Evolutionary conservation across 2,797 vertebrate species (phyloP).

Genomic region (Manis pentadactyla): DNA sequence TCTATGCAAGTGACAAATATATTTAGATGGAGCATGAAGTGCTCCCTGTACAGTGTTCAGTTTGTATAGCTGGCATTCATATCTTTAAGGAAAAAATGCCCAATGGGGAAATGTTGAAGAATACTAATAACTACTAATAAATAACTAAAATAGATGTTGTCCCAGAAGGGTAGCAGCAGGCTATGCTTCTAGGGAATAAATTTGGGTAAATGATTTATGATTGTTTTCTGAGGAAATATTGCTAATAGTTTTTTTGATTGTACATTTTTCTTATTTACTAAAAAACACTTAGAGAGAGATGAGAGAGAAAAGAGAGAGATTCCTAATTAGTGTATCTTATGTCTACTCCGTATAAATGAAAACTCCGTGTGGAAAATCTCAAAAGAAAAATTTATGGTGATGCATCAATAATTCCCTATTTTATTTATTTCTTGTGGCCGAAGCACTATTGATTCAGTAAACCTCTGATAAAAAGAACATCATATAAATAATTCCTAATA

Average conservation of each 20-base stretch:
- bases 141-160: conserved; percentile 45
- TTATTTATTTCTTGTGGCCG: neutral
- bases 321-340: neutral
- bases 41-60: neutral
- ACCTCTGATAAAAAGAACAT: neutral
- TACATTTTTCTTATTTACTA: neutral
- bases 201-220: neutral
- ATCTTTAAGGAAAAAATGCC: conserved; percentile 57
- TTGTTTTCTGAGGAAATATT: conserved; percentile 51
- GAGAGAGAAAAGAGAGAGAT: neutral
- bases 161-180: neutral
- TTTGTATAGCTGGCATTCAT: conserved; percentile 36
- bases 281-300: neutral
- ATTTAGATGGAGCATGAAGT: conserved; percentile 57
- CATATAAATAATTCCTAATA: neutral
- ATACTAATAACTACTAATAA: conserved; percentile 61
- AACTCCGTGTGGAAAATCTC: neutral
- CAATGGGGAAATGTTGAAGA: conserved; percentile 39
- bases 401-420: neutral
- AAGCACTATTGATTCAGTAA: neutral
- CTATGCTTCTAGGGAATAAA: neutral
- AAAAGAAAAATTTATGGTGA: conserved; percentile 4
- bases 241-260: conserved; percentile 19
- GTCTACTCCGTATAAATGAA: neutral
- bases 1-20: conserved; percentile 60